Base-by-base conservation (phyloP, 2,888 invertebrate species). In the Nemotelus pantherinus region DNA sequence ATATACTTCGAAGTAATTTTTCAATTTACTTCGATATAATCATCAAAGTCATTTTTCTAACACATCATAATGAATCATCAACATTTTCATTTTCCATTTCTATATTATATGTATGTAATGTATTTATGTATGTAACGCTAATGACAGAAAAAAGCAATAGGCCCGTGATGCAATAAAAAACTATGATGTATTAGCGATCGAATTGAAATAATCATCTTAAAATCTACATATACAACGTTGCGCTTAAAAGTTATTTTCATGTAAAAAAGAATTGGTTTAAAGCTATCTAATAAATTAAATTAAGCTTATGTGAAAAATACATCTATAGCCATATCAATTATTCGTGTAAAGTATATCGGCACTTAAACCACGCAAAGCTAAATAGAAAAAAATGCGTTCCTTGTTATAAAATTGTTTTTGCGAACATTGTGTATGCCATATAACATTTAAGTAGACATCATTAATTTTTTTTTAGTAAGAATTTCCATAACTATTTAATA, bases 241-340 rank as follows among this genome's bases (percentile, higher is more conserved):
- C 50, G 39, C 63, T 60, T 63, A 60, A 4, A 74, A 63, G 43
- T 63, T 25, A 74, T 5, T 10, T 47, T 41, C 39, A 58, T 58
- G 50, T n/a, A 57, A 57, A 25, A 72, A 72, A 57, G 25, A 74
- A 60, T 74, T 74, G 41, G 48, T 60, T 74, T 74, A 74, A 74
- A 74, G 60, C 74, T 74, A 74, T 74, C 74, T 74, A 74, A 74
- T 74, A 74, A 74, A 74, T 74, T 47, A 74, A 41, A 48, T 50
- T 55, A 70, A 70, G 70, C 70, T 43, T 70, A 70, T 43, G 43
- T 10, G 43, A 55, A 70, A 70, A 55, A 70, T 70, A 53, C 70
- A 70, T 53, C 53, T 70, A 70, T 70, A 70, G 70, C 70, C 70
- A 70, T 43, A 41, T 43, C 39, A 53, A 55, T 39, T 70, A n/a